Percentiles rank a stretch among this genome's conserved stretches.
These are phyloP conservation scores for Leptopilina boulardi DNA, from an alignment of 1,140 invertebrate species.

Conservation along the genomic window DNA sequence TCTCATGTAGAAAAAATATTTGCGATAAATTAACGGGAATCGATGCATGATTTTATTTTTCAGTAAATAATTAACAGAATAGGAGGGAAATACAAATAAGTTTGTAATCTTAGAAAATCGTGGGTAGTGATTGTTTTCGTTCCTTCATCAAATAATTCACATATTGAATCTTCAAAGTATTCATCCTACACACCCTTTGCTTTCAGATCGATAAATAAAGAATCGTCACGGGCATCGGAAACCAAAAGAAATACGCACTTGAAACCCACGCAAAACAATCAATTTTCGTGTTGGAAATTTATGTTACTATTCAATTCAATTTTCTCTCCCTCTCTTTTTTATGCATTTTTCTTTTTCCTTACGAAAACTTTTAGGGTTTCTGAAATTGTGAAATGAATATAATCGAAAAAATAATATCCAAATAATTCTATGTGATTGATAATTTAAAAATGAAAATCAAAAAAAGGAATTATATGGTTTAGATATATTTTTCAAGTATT, in stretches of 20 bases:
- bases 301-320: background rate
- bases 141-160: slow-evolving; percentile 37
- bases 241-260: slow-evolving; percentile 2
- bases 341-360: background rate
- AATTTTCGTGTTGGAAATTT: background rate
- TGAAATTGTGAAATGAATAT: background rate
- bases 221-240: slow-evolving; percentile 1
- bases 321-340: background rate
- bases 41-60: no score
- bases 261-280: background rate
- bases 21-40: no score
- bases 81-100: no score
- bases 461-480: no score
- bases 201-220: background rate
- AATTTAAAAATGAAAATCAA: no score
- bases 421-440: no score
- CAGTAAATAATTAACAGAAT: no score
- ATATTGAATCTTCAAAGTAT: background rate
- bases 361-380: background rate
- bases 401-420: background rate
- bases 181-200: background rate
- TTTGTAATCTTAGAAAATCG: slow-evolving; percentile 39
- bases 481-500: no score
- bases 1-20: no score
- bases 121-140: slow-evolving; percentile 43